These are phyloP conservation scores for Falco biarmicus DNA, from an alignment of 2,797 vertebrate species.

Conservation along the genomic window DNA sequence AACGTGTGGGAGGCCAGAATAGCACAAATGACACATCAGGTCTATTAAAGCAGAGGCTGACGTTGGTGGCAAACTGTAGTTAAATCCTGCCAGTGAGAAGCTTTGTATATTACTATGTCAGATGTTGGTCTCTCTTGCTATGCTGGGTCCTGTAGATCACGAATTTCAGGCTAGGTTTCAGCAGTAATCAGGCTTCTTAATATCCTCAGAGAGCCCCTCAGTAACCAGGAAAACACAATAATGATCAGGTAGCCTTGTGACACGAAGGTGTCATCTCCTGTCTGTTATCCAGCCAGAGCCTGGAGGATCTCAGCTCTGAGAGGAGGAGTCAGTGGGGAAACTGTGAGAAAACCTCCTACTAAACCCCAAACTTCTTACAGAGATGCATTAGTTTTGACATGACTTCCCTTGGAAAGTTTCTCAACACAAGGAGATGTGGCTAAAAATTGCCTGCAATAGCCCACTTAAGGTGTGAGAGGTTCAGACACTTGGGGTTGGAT, in stretches of 20 bases:
- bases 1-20: neutral
- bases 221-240: accelerated
- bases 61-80: accelerated
- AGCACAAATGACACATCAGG: neutral
- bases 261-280: neutral
- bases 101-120: neutral
- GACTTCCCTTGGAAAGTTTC: neutral
- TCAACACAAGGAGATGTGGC: neutral
- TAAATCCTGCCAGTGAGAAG: neutral
- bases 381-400: neutral
- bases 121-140: neutral
- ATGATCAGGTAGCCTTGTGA: accelerated
- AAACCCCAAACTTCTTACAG: neutral
- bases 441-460: neutral
- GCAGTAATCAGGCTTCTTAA: neutral
- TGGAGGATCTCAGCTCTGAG: neutral
- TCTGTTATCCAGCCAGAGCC: neutral
- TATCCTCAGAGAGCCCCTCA: neutral
- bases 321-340: neutral
- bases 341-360: neutral
- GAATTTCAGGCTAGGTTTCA: neutral
- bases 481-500: neutral
- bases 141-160: neutral
- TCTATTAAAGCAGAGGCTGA: neutral
- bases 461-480: neutral